A percentile compares a stretch with the other conserved stretches of the same genome.
Conservation (phyloP, 2,888 invertebrate genomes). For the Cryptosula pallasiana region DNA sequence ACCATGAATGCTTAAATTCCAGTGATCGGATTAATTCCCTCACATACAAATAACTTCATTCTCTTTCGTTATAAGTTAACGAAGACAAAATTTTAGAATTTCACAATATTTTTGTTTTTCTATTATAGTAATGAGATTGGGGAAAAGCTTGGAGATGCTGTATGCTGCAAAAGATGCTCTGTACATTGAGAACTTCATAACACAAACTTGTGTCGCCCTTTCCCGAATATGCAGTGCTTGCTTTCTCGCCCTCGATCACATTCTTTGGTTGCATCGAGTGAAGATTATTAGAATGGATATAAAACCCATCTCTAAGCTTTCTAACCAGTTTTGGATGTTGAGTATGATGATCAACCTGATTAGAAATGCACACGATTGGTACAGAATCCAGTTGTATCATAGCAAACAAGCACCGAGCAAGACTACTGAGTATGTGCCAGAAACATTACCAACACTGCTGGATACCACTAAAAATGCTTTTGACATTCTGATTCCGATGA, state of each 20-base stretch:
- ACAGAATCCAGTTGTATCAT: slow-evolving; percentile 30
- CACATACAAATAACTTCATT: too few relatives aligned
- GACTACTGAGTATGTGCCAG: slow-evolving; percentile 31
- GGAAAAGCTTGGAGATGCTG: slow-evolving; percentile 75
- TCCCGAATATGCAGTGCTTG: slow-evolving; percentile 74
- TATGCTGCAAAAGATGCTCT: slow-evolving; percentile 69
- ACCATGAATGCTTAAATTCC: too few relatives aligned
- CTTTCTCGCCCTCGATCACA: slow-evolving; percentile 77
- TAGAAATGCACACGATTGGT: slow-evolving; percentile 73
- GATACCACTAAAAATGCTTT: slow-evolving; percentile 80
- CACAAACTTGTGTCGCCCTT: slow-evolving; percentile 68
- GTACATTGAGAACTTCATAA: slow-evolving; percentile 66
- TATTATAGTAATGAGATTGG: slow-evolving; percentile 72
- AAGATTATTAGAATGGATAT: slow-evolving; percentile 60
- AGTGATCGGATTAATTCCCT: too few relatives aligned
- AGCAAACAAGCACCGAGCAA: neutral
- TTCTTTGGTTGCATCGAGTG: slow-evolving; percentile 70
- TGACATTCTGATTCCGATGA: slow-evolving; percentile 80
- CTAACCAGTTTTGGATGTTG: slow-evolving; percentile 72
- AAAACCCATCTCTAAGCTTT: slow-evolving; percentile 66
- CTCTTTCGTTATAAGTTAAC: too few relatives aligned
- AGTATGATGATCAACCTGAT: slow-evolving; percentile 73
- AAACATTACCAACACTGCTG: slow-evolving; percentile 59
- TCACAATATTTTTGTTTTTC: slow-evolving; percentile 26
- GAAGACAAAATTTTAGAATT: too few relatives aligned